Evolutionary conservation across 2,888 invertebrate species (phyloP), one percentile per base, ranked within the genome.

Genomic region (Priapulus caudatus): DNA sequence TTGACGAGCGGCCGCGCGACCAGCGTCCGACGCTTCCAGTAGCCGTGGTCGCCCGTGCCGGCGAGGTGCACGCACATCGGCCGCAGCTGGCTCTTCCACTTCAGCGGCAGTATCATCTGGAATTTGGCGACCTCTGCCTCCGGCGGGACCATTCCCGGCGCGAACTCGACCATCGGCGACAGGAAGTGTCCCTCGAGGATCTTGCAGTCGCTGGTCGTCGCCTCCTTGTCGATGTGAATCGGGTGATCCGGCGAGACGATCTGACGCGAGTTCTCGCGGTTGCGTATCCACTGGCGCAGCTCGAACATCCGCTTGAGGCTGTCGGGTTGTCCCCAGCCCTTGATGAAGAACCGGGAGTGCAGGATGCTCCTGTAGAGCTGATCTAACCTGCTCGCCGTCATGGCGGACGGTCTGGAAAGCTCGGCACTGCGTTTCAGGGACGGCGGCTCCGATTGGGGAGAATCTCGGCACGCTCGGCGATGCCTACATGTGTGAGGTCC

Each of bases 11-110:
- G 95, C 64, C 86, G 86, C 4, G 89, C 95, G 77, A 95, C 84
- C 46, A 92, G 74, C 65, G 83, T 83, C 66, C 93, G 76, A 64
- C 97, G 77, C 61, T 91, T 77, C 87, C 91, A 91, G 69, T 84
- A 93, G 72, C 81, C 86, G 91, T 92, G 97, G 75, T 98, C 97
- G 45, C 97, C 98, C 44, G 98, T 98, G 23, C 95, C 95, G 22
- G 97, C 95, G 59, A 97, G 77, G 67, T 97, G 95, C 58, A 98
- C 77, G 69, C 93, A 93, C 33, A 95, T 78, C 2, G 90, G 90
- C 65, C 83, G 84, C 61, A 79, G 77, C 18, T 75, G 73, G 4
- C 58, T 78, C 50, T 68, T 72, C 91, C 92, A 93, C 61, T 81
- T 79, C 22, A 79, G 74, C 0, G 93, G 93, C 59, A 93, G 67